phyloP scores from a whole-genome alignment of 2,797 vertebrate genomes.

The Tokudaia muenninki region DNA sequence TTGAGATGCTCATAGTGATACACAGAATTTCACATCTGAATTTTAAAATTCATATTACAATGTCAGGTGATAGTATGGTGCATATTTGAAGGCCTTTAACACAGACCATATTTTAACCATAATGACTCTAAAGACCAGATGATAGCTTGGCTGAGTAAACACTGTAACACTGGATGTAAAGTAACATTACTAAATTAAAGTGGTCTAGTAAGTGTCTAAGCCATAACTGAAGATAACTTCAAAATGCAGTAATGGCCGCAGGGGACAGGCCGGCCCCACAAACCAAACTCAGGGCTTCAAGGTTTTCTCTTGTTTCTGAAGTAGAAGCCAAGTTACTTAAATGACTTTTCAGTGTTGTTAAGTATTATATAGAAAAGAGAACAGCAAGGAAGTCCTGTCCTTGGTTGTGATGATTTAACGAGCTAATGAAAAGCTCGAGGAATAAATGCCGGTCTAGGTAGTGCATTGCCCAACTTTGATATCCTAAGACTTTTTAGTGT shows the following conservation, averaged over 20 bases:
- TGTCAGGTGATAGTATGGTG: background rate
- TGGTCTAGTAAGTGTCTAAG: background rate
- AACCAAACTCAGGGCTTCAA: background rate
- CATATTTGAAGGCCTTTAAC: conserved; percentile 54
- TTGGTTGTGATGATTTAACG: background rate
- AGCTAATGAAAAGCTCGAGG: conserved; percentile 22
- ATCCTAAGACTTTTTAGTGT: background rate
- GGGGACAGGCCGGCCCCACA: background rate
- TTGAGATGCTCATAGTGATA: background rate
- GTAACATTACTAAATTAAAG: conserved; percentile 6
- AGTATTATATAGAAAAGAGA: background rate
- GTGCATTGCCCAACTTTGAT: background rate
- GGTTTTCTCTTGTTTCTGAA: conserved; percentile 36
- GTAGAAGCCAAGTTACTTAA: background rate
- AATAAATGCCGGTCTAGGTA: background rate
- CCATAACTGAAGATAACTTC: conserved; percentile 1
- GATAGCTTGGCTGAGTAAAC: conserved; percentile 28
- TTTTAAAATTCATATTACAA: background rate
- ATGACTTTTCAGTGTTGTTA: background rate
- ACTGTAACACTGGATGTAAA: background rate
- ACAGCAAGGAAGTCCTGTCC: background rate
- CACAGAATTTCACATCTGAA: background rate
- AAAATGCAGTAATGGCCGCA: background rate
- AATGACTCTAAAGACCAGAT: background rate
- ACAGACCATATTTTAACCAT: conserved; percentile 50